Conservation (phyloP, 1,140 invertebrate genomes). For the Drepana arcuata region DNA sequence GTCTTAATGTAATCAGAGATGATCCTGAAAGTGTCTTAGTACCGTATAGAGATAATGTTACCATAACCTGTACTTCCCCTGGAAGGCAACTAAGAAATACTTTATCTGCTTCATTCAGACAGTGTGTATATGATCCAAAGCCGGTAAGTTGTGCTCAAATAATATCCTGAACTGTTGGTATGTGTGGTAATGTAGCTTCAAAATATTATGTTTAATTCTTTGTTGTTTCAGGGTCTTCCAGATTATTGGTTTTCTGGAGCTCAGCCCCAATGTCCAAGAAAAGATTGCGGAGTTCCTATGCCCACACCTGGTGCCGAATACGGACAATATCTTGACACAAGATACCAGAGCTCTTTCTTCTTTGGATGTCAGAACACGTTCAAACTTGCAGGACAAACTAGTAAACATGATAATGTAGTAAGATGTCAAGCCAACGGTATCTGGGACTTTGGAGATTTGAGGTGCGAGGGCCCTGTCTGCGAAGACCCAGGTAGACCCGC, state of each 20-base stretch:
- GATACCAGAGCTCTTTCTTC: slow-evolving; percentile 93
- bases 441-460: slow-evolving; percentile 97
- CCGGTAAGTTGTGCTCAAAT: slow-evolving; percentile 70
- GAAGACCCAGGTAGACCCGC: slow-evolving; percentile 94
- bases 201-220: too few species aligned
- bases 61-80: slow-evolving; percentile 83
- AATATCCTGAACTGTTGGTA: too few species aligned
- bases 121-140: slow-evolving; percentile 96
- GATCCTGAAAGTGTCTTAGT: slow-evolving; percentile 87
- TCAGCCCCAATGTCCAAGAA: slow-evolving; percentile 87
- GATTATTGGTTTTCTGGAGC: slow-evolving; percentile 94
- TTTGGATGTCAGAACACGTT: slow-evolving; percentile 98
- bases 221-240: slow-evolving; percentile 78
- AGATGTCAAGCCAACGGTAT: slow-evolving; percentile 92
- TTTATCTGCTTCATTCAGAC: slow-evolving; percentile 86
- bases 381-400: slow-evolving; percentile 93
- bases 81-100: slow-evolving; percentile 86
- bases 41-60: slow-evolving; percentile 92
- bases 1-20: slow-evolving; percentile 81
- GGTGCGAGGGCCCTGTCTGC: slow-evolving; percentile 96
- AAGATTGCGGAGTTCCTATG: slow-evolving; percentile 89
- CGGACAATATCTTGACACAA: slow-evolving; percentile 88
- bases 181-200: too few species aligned
- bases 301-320: slow-evolving; percentile 94
- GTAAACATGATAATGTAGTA: slow-evolving; percentile 92